Base-by-base conservation (phyloP, 2,888 invertebrate species). In the Metacarcinus magister region DNA sequence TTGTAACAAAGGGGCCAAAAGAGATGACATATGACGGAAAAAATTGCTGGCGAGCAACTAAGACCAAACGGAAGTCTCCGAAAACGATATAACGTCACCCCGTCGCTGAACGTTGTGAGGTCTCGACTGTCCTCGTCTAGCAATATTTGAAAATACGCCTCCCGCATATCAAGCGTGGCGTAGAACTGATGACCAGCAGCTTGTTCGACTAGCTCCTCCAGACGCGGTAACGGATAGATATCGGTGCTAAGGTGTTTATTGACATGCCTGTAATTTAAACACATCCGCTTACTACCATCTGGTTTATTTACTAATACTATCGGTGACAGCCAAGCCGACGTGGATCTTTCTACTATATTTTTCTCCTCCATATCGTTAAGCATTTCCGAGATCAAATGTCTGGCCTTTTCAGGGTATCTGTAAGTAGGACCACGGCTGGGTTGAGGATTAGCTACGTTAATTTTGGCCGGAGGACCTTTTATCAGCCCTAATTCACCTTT, bases 231-330 rank as follows among this genome's bases (percentile, higher is more conserved):
- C 2, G 92, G 95, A 4, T 82, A 32, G 1, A 92, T 39, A 8
- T 95, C 92, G 5, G 75, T 92, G 13, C 0, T 3, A 0, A 92
- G 60, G 7, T 91, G 95, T 44, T n/a, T 75, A n/a, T 95, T 95
- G 2, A 75, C 92, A 10, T 82, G 44, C 0, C 92, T 23, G 82
- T 92, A 95, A 82, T 95, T 91, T 0, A 95, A 8, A 48, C 95
- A 95, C 46, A 95, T 48, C 0, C 95, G 8, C 39, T 95, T 92
- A 46, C 28, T 82, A 0, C 92, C 92, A 8, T 95, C 95, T 0
- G 92, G 95, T 92, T 95, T 95, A 23, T 43, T 92, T 0, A 92
- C 95, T n/a, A 95, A 28, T 0, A 95, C 95, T 43, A 95, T 95
- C 3, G 95, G 92, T 2, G 23, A 3, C 60, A 95, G 44, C 95